phyloP scores from a whole-genome alignment of 2,888 invertebrate genomes.

The Aspidapion aeneum region DNA sequence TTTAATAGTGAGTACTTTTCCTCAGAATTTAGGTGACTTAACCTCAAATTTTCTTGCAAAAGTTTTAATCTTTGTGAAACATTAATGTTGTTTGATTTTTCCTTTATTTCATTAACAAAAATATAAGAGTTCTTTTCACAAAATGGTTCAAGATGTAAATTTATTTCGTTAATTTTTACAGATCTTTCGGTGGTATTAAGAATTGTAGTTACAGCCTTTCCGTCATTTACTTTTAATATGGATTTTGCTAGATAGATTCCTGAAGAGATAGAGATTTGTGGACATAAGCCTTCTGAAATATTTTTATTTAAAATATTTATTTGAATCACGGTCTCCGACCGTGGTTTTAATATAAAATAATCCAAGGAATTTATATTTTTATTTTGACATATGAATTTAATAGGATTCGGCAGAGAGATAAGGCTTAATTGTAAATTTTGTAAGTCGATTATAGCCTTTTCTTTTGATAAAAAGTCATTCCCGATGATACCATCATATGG shows the following conservation, averaged over 20 bases:
- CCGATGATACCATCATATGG: conserved; percentile 29
- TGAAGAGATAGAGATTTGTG: conserved; percentile 20
- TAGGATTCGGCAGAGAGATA: background rate
- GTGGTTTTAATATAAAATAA: conserved; percentile 15
- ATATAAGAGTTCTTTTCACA: background rate
- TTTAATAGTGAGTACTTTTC: conserved; percentile 28
- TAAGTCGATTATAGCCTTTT: conserved; percentile 19
- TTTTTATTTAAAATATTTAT: conserved; percentile 22
- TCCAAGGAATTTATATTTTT: too few species aligned
- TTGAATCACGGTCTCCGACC: conserved; percentile 27
- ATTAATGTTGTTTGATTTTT: too few species aligned
- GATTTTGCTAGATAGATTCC: conserved; percentile 22
- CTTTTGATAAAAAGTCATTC: conserved; percentile 24
- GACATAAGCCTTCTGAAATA: conserved; percentile 24
- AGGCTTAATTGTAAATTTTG: background rate
- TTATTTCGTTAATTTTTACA: conserved; percentile 20
- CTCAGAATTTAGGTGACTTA: conserved; percentile 31
- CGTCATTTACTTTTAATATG: conserved; percentile 10
- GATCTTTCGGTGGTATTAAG: conserved; percentile 24
- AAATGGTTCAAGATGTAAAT: conserved; percentile 21
- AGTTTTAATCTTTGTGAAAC: background rate
- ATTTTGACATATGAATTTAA: too few species aligned
- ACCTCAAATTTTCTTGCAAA: conserved; percentile 19
- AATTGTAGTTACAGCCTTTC: conserved; percentile 19
- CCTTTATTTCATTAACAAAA: conserved; percentile 2